These are phyloP conservation scores for Augiades crinisus DNA, from an alignment of 2,888 invertebrate species.

Conservation along the genomic window DNA sequence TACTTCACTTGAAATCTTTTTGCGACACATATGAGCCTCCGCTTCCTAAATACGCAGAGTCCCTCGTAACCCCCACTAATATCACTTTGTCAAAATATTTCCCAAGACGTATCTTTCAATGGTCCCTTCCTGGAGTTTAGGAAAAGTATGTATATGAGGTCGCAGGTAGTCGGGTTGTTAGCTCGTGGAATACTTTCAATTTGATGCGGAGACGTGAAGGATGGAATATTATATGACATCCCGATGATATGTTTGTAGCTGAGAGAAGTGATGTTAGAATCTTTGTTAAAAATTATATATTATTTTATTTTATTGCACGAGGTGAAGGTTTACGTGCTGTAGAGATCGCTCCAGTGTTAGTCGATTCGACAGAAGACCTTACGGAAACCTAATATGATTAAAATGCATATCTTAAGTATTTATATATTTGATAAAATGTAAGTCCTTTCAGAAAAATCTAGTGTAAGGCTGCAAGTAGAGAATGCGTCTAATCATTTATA, in stretches of 20 bases:
- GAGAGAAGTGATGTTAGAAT: no score
- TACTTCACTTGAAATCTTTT: not conserved
- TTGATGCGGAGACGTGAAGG: not conserved
- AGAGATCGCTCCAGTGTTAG: no score
- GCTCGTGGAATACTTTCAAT: not conserved
- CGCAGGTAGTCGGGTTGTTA: slow-evolving; percentile 9
- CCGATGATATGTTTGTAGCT: not conserved
- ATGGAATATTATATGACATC: not conserved
- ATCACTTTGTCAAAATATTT: slow-evolving; percentile 29
- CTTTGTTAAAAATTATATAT: no score
- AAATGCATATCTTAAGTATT: no score
- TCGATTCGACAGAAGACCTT: no score
- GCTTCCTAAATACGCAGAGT: not conserved
- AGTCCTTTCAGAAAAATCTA: no score
- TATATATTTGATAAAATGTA: no score
- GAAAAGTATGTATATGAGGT: slow-evolving; percentile 18
- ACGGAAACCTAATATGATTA: no score
- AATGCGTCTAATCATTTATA: no score
- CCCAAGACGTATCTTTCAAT: slow-evolving; percentile 23
- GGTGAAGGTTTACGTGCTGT: no score
- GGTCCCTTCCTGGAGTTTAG: slow-evolving; percentile 17
- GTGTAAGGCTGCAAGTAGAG: no score
- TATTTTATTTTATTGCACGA: no score
- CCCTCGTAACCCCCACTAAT: slow-evolving; percentile 16
- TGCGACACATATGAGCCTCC: not conserved